Conservation (phyloP, 2,797 vertebrate genomes). For the Cuculus canorus region DNA sequence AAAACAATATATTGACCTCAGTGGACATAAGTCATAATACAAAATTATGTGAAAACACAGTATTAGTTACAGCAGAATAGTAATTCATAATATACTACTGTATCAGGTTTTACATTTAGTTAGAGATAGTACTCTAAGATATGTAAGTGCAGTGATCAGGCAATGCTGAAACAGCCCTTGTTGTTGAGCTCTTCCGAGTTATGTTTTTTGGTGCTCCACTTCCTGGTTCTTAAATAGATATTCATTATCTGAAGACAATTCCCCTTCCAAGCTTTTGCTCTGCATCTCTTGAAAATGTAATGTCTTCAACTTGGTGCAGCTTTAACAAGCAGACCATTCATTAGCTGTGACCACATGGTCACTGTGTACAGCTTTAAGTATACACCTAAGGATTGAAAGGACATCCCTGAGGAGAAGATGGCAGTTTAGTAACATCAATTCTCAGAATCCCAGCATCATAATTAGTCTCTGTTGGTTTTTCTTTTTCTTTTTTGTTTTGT, state of each 20-base stretch:
- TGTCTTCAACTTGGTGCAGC: not conserved
- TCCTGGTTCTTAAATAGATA: not conserved
- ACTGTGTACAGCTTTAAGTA: not conserved
- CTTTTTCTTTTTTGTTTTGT: too few species aligned
- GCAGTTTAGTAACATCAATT: not conserved
- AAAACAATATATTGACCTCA: not conserved
- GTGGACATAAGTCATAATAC: not conserved
- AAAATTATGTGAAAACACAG: not conserved
- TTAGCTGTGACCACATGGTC: not conserved
- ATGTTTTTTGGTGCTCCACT: not conserved
- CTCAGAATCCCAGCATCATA: not conserved
- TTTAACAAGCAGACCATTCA: not conserved
- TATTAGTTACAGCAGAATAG: not conserved
- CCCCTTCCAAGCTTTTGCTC: not conserved
- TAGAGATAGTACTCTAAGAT: not conserved
- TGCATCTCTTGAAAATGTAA: not conserved
- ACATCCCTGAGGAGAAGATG: not conserved
- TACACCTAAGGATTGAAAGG: not conserved
- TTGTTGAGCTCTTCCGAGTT: not conserved
- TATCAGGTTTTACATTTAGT: not conserved
- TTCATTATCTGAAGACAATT: not conserved
- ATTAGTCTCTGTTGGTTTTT: not conserved
- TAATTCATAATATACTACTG: not conserved
- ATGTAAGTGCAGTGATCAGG: not conserved
- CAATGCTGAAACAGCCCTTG: not conserved